Conservation (phyloP, 2,888 invertebrate species). For the Amphiduros pacificus region DNA sequence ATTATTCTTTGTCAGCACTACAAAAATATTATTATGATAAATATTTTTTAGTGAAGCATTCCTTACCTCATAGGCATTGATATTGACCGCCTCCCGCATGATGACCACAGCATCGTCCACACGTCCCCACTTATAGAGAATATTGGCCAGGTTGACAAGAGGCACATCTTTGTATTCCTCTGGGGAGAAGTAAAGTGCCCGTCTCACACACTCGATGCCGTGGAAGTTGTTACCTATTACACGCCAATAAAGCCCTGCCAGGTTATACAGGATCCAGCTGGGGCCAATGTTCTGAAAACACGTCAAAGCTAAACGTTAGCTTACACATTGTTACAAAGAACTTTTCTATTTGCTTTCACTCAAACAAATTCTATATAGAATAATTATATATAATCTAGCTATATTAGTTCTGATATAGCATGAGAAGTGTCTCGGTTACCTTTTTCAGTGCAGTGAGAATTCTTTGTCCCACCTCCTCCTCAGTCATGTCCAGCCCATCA, state of each 20-base stretch:
- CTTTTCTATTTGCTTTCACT: too few relatives aligned
- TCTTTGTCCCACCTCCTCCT: constrained; percentile 76
- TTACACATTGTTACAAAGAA: too few relatives aligned
- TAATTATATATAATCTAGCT: too few relatives aligned
- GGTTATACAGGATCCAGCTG: constrained; percentile 73
- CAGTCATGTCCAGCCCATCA: constrained; percentile 37
- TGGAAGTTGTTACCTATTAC: constrained; percentile 71
- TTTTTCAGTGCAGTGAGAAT: constrained; percentile 72
- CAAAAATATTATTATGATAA: too few relatives aligned
- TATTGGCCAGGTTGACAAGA: constrained; percentile 71
- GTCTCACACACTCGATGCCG: constrained; percentile 72
- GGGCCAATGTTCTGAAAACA: constrained; percentile 73
- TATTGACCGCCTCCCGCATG: constrained; percentile 67
- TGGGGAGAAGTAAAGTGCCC: constrained; percentile 67
- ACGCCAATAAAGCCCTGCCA: constrained; percentile 80
- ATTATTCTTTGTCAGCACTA: too few relatives aligned
- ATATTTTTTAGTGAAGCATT: too few relatives aligned
- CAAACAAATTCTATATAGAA: too few relatives aligned
- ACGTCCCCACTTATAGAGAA: constrained; percentile 66
- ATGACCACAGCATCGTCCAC: constrained; percentile 69
- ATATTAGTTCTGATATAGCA: too few relatives aligned
- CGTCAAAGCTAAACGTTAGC: too few relatives aligned
- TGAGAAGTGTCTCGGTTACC: too few relatives aligned
- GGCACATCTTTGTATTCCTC: constrained; percentile 70
- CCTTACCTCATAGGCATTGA: constrained; percentile 69